Evolutionary conservation across 2,797 vertebrate genomes (phyloP).

Genomic region (Apogon talboti): DNA sequence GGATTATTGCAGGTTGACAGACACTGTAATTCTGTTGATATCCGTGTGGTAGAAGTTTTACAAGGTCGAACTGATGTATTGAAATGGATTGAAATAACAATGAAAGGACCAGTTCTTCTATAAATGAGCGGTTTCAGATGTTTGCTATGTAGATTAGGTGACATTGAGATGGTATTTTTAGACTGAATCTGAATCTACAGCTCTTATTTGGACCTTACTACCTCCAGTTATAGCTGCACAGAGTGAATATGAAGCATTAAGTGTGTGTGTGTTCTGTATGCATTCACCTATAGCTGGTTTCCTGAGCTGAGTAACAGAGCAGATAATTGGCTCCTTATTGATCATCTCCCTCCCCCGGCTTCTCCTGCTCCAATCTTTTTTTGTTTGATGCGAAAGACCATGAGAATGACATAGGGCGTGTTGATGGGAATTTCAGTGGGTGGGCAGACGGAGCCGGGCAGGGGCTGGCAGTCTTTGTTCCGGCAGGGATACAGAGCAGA

Average conservation of each 20-base stretch:
- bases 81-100: not conserved
- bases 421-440: slow-evolving; percentile 52
- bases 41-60: no score
- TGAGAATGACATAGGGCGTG: slow-evolving; percentile 55
- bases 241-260: not conserved
- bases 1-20: no score
- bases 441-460: slow-evolving; percentile 64
- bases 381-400: slow-evolving; percentile 27
- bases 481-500: slow-evolving; percentile 63
- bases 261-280: slow-evolving; percentile 6
- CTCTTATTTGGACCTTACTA: not conserved
- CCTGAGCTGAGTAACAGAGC: slow-evolving; percentile 28
- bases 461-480: slow-evolving; percentile 75
- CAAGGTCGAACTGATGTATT: not conserved
- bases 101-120: no score
- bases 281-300: slow-evolving; percentile 16
- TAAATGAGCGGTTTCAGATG: no score
- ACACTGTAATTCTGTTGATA: no score
- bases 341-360: slow-evolving; percentile 42
- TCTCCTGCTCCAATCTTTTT: slow-evolving; percentile 28
- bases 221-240: not conserved
- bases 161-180: not conserved
- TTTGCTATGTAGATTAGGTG: not conserved
- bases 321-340: slow-evolving; percentile 53
- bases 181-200: not conserved